Evolutionary conservation across 2,113 vertebrate species (phyloP).

Genomic region (Vulpes lagopus): DNA sequence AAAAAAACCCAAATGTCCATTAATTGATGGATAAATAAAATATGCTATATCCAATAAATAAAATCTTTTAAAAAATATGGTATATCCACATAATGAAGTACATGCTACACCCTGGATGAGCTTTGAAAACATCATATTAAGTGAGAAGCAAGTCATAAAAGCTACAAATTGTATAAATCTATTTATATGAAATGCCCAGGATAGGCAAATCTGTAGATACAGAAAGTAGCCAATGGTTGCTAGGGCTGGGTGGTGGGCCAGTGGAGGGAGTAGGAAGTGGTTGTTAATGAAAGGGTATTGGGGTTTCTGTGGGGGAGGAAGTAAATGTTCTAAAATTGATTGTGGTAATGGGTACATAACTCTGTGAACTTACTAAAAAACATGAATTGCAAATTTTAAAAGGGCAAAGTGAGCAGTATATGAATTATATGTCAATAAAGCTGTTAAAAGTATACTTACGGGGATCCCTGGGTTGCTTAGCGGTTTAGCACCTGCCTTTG

Average conservation of each 20-base stretch:
- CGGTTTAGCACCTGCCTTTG: too few species aligned
- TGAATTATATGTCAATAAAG: background rate
- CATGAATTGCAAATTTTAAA: background rate
- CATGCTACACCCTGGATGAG: background rate
- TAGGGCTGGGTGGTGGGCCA: background rate
- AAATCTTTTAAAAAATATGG: too few species aligned
- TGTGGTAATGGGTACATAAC: background rate
- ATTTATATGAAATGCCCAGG: background rate
- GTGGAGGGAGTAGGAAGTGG: background rate
- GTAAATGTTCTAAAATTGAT: constrained; percentile 5
- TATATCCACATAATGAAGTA: background rate
- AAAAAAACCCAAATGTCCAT: background rate
- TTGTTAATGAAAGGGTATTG: background rate
- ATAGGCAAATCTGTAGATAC: background rate
- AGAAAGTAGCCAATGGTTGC: constrained; percentile 31
- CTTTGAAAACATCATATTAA: constrained; percentile 11
- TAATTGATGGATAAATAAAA: constrained; percentile 27
- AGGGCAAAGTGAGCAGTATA: background rate
- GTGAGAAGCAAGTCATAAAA: background rate
- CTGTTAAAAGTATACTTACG: background rate
- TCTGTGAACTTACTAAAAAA: background rate
- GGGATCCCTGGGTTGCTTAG: too few species aligned
- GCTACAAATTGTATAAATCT: background rate
- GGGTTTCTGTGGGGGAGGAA: background rate
- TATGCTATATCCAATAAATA: too few species aligned